These are phyloP conservation scores for Adrianichthys oophorus DNA, from an alignment of 2,797 vertebrate species.

Conservation along the genomic window DNA sequence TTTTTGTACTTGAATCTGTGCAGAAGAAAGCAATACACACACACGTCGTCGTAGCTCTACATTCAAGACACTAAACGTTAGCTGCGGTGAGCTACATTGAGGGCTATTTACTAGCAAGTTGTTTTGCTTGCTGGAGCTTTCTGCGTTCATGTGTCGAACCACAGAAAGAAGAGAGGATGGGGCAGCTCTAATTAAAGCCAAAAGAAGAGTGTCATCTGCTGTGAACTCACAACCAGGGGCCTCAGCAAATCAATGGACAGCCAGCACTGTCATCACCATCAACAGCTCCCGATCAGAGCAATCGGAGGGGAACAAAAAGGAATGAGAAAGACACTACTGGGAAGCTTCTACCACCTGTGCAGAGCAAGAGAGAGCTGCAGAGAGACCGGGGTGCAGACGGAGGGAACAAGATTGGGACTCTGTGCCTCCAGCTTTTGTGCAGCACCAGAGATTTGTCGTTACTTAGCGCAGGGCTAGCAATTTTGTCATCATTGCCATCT, in stretches of 20 bases:
- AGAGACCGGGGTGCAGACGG: slow-evolving; percentile 40
- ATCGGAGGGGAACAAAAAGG: slow-evolving; percentile 79
- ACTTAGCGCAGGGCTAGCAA: slow-evolving; percentile 48
- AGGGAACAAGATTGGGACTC: slow-evolving; percentile 44
- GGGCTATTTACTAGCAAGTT: slow-evolving; percentile 53
- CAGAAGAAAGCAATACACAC: slow-evolving; percentile 14
- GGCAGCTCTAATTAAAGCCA: slow-evolving; percentile 78
- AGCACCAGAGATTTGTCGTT: slow-evolving; percentile 48
- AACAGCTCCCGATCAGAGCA: slow-evolving; percentile 71
- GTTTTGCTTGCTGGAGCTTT: slow-evolving; percentile 55
- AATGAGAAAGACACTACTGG: slow-evolving; percentile 70
- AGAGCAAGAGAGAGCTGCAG: slow-evolving; percentile 52
- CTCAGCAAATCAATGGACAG: slow-evolving; percentile 78
- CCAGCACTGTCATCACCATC: slow-evolving; percentile 76
- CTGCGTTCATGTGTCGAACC: slow-evolving; percentile 60
- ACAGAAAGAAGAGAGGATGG: slow-evolving; percentile 65
- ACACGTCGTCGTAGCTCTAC: slow-evolving; percentile 16
- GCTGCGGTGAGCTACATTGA: slow-evolving; percentile 27
- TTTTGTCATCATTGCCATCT: slow-evolving; percentile 64
- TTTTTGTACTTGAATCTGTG: slow-evolving; percentile 19
- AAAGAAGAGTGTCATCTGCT: slow-evolving; percentile 74
- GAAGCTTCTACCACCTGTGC: slow-evolving; percentile 76
- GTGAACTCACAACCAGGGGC: slow-evolving; percentile 75
- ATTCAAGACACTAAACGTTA: slow-evolving; percentile 31
- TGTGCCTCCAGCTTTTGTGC: slow-evolving; percentile 34